These are phyloP conservation scores for Protodeltote pygarga DNA, from an alignment of 2,888 invertebrate species.

Conservation along the genomic window DNA sequence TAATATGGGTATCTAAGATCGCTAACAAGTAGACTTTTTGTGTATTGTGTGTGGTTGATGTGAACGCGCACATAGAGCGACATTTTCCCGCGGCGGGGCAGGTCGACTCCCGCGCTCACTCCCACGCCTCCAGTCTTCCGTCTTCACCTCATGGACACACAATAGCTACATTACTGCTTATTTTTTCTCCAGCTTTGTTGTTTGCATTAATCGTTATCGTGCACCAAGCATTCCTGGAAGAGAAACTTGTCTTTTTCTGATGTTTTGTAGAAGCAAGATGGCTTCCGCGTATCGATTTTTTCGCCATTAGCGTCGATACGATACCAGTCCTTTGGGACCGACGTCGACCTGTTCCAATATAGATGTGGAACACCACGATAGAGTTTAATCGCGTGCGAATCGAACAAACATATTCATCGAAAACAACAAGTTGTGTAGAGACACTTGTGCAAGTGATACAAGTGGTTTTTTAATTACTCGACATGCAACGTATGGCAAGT, in stretches of 20 bases:
- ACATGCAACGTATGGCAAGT: not conserved
- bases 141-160: conserved; percentile 73
- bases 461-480: too few relatives aligned
- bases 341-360: conserved; percentile 66
- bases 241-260: conserved; percentile 74
- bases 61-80: conserved; percentile 63
- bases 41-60: conserved; percentile 54
- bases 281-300: conserved; percentile 76
- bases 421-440: conserved; percentile 4
- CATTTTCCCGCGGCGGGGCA: conserved; percentile 75
- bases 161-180: conserved; percentile 76
- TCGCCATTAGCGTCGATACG: conserved; percentile 55
- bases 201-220: conserved; percentile 73
- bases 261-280: conserved; percentile 68
- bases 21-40: conserved; percentile 40
- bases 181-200: conserved; percentile 77
- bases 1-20: conserved; percentile 26
- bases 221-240: conserved; percentile 77
- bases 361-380: conserved; percentile 60
- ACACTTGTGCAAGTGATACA: too few relatives aligned
- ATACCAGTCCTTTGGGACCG: conserved; percentile 63
- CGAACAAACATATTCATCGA: conserved; percentile 34
- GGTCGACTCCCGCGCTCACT: conserved; percentile 67
- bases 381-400: conserved; percentile 37
- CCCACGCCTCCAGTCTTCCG: conserved; percentile 79